Evolutionary conservation across 2,113 vertebrate species (phyloP), one percentile per base, ranked within the genome.

Genomic region (Microtus pennsylvanicus): DNA sequence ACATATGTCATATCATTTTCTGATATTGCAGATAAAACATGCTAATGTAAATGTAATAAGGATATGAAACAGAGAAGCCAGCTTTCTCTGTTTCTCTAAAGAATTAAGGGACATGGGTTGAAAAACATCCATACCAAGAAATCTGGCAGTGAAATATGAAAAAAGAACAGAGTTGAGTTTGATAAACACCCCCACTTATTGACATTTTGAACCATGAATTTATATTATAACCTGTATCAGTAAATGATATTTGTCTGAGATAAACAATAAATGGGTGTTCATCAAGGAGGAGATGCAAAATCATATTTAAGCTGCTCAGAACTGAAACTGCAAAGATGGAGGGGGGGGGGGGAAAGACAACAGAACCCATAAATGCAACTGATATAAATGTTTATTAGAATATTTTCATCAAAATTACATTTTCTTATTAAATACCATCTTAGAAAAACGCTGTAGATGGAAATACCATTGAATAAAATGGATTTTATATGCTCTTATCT

Each of bases 301-400:
- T 50, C 28, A 96, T 95, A 63, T 42, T 42, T 6, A 26, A 67
- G 2, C 9, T 90, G 4, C 4, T 47, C 5, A 80, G 2, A 14
- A 50, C 1, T 28, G 42, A 91, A 78, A 22, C 50, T 4, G 19
- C 13, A 1, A n/a, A 96, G 28, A 11, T 19, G 45, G 26, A 42
- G 35, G 5, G 11, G 26, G 63, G 35, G 5, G 11, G 50, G 35
- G 5, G 11, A 10, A 19, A 9, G 24, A 33, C 7, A 47, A 47
- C 17, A 83, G 21, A 83, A 6, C 24, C 12, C 16, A 0, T 13
- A 83, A 42, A 61, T 8, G 55, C 4, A 16, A 42, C 1, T 61
- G 55, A 38, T 82, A 12, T 4, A 26, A 38, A 82, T 82, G 80
- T 12, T 42, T 91, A 85, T 35, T 69, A 97, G 96, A 55, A 97